Conservation (phyloP, 2,113 vertebrate species). For the Leucopsar rothschildi region DNA sequence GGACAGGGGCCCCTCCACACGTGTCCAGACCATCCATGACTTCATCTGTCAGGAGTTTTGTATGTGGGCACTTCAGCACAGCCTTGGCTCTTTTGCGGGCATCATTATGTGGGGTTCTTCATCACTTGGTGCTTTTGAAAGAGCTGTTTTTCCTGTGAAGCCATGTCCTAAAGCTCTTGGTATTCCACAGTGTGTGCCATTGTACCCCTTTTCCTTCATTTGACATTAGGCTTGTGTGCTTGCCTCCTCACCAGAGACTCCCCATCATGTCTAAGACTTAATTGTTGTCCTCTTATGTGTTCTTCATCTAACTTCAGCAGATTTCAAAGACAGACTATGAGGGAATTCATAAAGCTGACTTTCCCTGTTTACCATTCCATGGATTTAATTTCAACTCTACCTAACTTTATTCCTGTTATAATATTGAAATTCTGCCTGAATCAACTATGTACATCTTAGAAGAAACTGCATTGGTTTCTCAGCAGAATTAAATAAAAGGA, state of each 20-base stretch:
- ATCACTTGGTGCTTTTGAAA: neutral
- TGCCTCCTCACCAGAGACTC: neutral
- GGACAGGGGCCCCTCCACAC: neutral
- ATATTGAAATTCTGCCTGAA: neutral
- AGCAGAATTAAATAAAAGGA: neutral
- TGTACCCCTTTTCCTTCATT: neutral
- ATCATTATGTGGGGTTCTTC: neutral
- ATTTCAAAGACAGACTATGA: neutral
- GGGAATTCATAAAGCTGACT: neutral
- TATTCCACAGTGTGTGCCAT: neutral
- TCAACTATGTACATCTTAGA: neutral
- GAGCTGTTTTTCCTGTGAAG: neutral
- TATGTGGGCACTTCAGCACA: neutral
- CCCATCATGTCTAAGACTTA: neutral
- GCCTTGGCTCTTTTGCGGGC: neutral
- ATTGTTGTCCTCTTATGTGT: accelerated
- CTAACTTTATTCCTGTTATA: neutral
- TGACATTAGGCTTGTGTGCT: neutral
- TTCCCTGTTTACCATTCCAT: neutral
- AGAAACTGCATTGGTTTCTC: neutral
- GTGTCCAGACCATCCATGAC: neutral
- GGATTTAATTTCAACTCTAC: neutral
- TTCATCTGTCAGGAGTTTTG: neutral
- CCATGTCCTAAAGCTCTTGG: neutral
- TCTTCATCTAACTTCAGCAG: neutral